Evolutionary conservation across 2,797 vertebrate genomes (phyloP), one percentile per base, ranked within the genome.

Genomic region (Eurystomus glaucurus): DNA sequence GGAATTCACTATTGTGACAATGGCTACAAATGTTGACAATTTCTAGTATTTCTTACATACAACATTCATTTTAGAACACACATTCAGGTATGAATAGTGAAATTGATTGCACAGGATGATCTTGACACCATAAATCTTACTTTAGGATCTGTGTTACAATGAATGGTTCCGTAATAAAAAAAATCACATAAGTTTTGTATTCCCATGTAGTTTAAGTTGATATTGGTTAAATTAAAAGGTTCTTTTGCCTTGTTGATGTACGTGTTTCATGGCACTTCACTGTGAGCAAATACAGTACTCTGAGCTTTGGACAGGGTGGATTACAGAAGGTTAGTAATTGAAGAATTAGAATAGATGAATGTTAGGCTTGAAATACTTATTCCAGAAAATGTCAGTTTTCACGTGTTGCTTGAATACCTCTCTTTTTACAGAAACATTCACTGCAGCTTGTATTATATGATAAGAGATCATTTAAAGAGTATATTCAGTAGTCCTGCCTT

Each of bases 131-230:
- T 52, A 72, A 79, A 52, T 89, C 25, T 58, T 64, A n/a, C 4
- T 51, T 86, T 16, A 43, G 61, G 82, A 75, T 90, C 50, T 0
- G 0, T 0, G 0, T 79, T 92, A 37, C 20, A 5, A 2, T 41
- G 22, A 5, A 28, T 89, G 39, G 25, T 91, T 92, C 43, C 28
- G 9, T 85, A 22, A 37, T 58, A 82, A 85, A 91, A 77, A 77
- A 72, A 72, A 48, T 50, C 6, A 23, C 18, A 71, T 75, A 21
- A 81, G 65, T 88, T 89, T 23, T 87, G 4, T 89, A 9, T 64
- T 90, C 33, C 66, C 51, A 1, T 39, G 9, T 81, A 25, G 14
- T 16, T 43, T 3, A 46, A 46, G 69, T 52, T 90, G 76, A 4
- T 26, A 1, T 17, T 10, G 18, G 9, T 89, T 84, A 85, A 93